Conservation (phyloP, 2,888 invertebrate genomes). For the Nipponacmea schrenckii region DNA sequence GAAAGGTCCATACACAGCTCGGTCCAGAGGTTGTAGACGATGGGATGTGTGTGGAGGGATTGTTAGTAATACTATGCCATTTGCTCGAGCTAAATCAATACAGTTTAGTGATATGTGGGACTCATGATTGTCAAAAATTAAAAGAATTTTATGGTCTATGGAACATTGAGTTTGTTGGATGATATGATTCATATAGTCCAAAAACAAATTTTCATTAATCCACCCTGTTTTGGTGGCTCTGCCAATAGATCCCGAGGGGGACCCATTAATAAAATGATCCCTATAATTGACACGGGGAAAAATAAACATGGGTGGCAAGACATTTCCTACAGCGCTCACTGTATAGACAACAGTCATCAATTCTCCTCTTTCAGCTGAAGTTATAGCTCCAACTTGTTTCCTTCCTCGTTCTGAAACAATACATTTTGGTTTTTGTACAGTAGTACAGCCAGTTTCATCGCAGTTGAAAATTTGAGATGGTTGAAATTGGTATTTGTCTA, state of each 20-base stretch:
- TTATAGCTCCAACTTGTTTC: too few species aligned
- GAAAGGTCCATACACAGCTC: constrained; percentile 53
- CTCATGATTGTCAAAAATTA: too few species aligned
- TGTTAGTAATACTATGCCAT: constrained; percentile 32
- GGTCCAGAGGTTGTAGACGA: constrained; percentile 32
- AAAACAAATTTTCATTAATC: neutral
- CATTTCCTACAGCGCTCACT: constrained; percentile 23
- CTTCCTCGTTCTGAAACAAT: constrained; percentile 12
- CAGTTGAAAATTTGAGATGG: constrained; percentile 15
- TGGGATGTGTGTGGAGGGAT: constrained; percentile 32
- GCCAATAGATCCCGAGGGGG: neutral
- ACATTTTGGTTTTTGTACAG: constrained; percentile 9
- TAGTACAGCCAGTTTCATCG: constrained; percentile 20
- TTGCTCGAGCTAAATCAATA: constrained; percentile 21
- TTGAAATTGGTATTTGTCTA: constrained; percentile 14
- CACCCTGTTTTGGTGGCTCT: neutral
- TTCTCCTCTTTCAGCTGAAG: constrained; percentile 17
- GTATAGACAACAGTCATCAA: constrained; percentile 21
- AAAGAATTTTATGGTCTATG: too few species aligned
- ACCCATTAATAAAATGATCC: too few species aligned
- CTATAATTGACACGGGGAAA: too few species aligned
- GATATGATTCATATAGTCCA: constrained; percentile 17
- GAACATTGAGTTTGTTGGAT: too few species aligned
- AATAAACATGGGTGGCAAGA: constrained; percentile 31
- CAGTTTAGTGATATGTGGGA: too few species aligned